Evolutionary conservation across 2,797 vertebrate species (phyloP), one percentile per base, ranked within the genome.

Genomic region (Garrulus glandarius): DNA sequence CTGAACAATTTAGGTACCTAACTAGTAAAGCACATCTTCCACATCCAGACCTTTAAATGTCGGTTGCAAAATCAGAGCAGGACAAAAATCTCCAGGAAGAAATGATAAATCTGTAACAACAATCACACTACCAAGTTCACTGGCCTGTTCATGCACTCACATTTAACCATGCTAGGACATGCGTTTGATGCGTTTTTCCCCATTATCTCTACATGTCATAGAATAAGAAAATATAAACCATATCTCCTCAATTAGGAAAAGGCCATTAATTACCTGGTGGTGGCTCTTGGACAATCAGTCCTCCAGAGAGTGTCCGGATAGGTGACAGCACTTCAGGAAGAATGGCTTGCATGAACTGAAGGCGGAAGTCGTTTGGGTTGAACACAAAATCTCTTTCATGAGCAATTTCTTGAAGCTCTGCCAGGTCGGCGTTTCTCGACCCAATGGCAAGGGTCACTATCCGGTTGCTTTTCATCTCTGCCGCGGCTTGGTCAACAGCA

Each of bases 371-470:
- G 0, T 87, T 19, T 0, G 98, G 95, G 24, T 70, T 92, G 93
- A 98, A 99, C 63, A 98, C 98, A 77, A 98, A 69, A 50, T 77
- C 94, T 1, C 97, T 78, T 23, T 97, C 91, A 29, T 99, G 98
- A 59, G 99, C 99, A 44, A 99, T 98, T 81, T 98, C 92, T 76
- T 96, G 96, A 50, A 99, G 98, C 91, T 99, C 98, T 1, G 95
- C 57, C 75, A 94, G 92, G 39, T 98, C 97, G 0, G 98, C 98
- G 0, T 89, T 53, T 91, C 87, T 99, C 6, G 98, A 96, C 29
- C 99, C 99, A 3, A 98, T 78, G 3, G 98, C 98, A 47, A 99
- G 91, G 64, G 98, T 98, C 93, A 99, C 70, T 27, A 99, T 98
- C 26, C 98, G 97, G 94, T 97, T 98, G 59, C 64, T 88, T 85